Conservation (phyloP, 2,888 invertebrate genomes). For the Nephrotoma guestfalica region DNA sequence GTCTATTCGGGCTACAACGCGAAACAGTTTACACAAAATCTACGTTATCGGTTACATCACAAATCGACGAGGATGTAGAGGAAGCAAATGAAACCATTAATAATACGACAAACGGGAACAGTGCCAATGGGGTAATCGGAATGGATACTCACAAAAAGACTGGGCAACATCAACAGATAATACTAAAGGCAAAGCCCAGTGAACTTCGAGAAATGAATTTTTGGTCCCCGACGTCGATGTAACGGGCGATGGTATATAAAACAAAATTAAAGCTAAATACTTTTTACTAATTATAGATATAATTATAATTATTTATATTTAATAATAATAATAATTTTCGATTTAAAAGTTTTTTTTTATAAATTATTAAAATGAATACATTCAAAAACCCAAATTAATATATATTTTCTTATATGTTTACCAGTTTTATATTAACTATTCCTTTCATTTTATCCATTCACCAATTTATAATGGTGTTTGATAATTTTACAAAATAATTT, state of each 20-base stretch:
- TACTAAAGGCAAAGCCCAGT: slow-evolving; percentile 45
- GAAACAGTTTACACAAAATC: slow-evolving; percentile 41
- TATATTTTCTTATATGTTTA: neutral
- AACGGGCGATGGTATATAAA: slow-evolving; percentile 14
- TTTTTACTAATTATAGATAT: neutral
- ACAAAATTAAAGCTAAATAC: neutral
- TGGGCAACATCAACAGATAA: slow-evolving; percentile 28
- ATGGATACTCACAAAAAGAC: slow-evolving; percentile 27
- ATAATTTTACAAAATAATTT: neutral
- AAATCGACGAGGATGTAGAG: slow-evolving; percentile 43
- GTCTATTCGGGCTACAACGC: slow-evolving; percentile 48
- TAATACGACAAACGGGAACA: neutral
- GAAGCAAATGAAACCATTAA: slow-evolving; percentile 14
- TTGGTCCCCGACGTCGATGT: slow-evolving; percentile 77
- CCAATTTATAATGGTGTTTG: neutral
- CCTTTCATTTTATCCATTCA: neutral
- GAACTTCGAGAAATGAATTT: slow-evolving; percentile 72
- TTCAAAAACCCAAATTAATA: neutral
- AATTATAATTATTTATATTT: neutral
- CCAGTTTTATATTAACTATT: neutral
- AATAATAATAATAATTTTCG: neutral
- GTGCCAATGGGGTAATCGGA: slow-evolving; percentile 16
- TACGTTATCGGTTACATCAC: slow-evolving; percentile 36
- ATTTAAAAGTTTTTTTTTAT: neutral
- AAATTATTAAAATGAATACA: neutral